Evolutionary conservation across 2,113 vertebrate species (phyloP), one percentile per base, ranked within the genome.

Genomic region (Seriola dumerili): DNA sequence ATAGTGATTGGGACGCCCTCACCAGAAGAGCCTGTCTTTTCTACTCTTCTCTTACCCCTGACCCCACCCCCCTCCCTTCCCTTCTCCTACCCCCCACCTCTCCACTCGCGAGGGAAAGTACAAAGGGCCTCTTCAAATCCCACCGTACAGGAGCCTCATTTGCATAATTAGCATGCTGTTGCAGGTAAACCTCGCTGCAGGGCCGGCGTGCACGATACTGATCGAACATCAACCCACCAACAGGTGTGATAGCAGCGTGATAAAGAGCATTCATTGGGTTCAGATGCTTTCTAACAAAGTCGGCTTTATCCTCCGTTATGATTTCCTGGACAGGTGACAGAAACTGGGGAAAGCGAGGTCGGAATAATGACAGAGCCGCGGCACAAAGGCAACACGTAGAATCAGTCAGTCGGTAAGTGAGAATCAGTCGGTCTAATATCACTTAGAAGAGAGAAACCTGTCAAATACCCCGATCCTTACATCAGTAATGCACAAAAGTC

Each of bases 51-150:
- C 65, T 84, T 82, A 82, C 78, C 84, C 76, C 62, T 81, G 70
- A 80, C 77, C 81, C 65, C 23, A 3, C 72, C 8, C 29, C 2
- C 29, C 29, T 2, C 29, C 29, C 29, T 17, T 21, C 9, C 8
- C 32, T 52, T 10, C n/a, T 42, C 23, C 46, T 21, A 3, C 40
- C 42, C 29, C 68, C 48, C 50, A 6, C 40, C 65, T 55, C 67
- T 62, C 32, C 63, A 54, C 85, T 78, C 73, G 66, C 67, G 69
- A 80, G 87, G 64, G 75, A 63, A 75, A 85, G 80, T 70, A 93
- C 91, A 93, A 91, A 91, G 91, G 75, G 79, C 78, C 91, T 89
- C 87, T 91, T 91, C 82, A 88, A 64, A 82, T 72, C 76, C 72
- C 81, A 83, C 77, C 9, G n/a, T 42, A 48, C 52, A 50, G 64